Evolutionary conservation across 2,797 vertebrate genomes (phyloP).

Genomic region (Vultur gryphus): DNA sequence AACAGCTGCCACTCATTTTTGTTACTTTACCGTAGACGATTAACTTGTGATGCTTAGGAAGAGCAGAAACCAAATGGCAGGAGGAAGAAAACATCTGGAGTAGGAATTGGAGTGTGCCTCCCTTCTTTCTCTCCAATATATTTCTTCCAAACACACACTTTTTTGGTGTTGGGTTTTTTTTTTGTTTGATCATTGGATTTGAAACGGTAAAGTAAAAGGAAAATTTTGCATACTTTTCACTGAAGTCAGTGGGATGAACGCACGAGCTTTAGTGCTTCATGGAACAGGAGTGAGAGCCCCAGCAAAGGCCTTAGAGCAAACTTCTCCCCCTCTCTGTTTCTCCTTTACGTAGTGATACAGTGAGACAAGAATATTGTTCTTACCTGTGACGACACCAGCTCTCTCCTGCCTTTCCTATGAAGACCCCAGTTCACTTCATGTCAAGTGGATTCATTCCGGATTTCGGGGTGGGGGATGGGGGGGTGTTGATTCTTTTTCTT

Average conservation of each 20-base stretch:
- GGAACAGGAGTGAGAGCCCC: background rate
- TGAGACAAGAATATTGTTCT: background rate
- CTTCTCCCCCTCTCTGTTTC: background rate
- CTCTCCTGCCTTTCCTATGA: background rate
- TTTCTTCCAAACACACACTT: background rate
- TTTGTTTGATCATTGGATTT: background rate
- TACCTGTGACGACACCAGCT: background rate
- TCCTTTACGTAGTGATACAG: background rate
- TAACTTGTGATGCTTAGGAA: background rate
- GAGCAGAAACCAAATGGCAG: background rate
- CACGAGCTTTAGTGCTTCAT: background rate
- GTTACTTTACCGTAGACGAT: background rate
- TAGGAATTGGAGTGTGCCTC: background rate
- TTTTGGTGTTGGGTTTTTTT: background rate
- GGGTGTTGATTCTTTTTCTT: background rate
- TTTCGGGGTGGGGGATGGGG: background rate
- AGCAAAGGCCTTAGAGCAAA: background rate
- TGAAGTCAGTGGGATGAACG: background rate
- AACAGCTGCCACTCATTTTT: background rate
- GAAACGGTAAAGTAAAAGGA: background rate
- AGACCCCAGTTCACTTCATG: background rate
- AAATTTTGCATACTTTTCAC: background rate
- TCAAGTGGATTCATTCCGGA: background rate
- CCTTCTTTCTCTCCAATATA: background rate
- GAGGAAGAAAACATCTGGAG: constrained; percentile 21